A percentile compares a stretch with the other conserved stretches of the same genome.
phyloP scores from a whole-genome alignment of 2,797 vertebrate genomes.

The Anguilla megastoma region DNA sequence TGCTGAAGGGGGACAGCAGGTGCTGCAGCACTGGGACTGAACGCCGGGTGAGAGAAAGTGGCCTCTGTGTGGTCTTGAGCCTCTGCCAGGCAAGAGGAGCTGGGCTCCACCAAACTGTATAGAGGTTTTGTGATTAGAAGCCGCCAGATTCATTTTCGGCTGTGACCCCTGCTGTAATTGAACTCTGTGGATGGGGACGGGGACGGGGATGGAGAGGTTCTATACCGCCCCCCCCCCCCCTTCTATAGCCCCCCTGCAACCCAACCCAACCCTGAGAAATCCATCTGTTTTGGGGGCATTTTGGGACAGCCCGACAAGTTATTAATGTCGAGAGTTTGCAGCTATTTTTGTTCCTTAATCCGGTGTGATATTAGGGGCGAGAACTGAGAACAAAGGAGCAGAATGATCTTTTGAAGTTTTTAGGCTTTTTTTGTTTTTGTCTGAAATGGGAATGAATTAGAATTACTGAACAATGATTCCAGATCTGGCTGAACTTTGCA shows the following conservation, averaged over 20 bases:
- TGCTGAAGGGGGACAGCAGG: conserved; percentile 67
- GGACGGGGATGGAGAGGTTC: neutral
- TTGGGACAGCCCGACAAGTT: conserved; percentile 21
- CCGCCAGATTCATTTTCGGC: conserved; percentile 66
- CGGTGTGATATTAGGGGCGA: neutral
- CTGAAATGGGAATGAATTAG: neutral
- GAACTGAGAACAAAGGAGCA: neutral
- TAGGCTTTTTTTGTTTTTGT: neutral
- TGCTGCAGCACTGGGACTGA: conserved; percentile 54
- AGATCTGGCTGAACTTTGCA: neutral
- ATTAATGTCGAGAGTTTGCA: conserved; percentile 15
- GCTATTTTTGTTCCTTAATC: neutral
- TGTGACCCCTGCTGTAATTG: conserved; percentile 53
- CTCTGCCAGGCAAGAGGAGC: conserved; percentile 59
- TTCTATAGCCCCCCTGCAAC: neutral
- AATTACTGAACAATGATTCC: conserved; percentile 6
- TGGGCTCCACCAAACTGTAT: conserved; percentile 60
- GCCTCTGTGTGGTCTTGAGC: conserved; percentile 73
- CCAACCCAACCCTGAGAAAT: neutral
- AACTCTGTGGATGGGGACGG: conserved; percentile 34
- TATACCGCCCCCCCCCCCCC: neutral
- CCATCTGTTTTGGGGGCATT: conserved; percentile 14
- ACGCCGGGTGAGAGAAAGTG: conserved; percentile 64
- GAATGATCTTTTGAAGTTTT: neutral
- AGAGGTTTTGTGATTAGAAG: conserved; percentile 68